These are phyloP conservation scores for Zeugodacus cucurbitae DNA, from an alignment of 1,140 invertebrate species.

Conservation along the genomic window DNA sequence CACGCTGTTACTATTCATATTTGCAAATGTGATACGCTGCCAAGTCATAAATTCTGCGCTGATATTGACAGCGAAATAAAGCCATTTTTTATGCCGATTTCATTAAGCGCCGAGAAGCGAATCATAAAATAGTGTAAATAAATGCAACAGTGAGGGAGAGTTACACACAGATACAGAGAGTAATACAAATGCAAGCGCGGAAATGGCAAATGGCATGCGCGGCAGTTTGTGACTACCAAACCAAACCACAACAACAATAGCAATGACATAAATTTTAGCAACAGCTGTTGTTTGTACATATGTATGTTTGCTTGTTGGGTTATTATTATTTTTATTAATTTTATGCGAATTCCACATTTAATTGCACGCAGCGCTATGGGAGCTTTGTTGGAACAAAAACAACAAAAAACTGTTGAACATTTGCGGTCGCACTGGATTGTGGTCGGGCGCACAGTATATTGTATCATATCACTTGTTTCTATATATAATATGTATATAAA, in stretches of 20 bases:
- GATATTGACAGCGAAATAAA: not conserved
- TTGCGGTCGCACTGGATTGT: not conserved
- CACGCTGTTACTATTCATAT: not conserved
- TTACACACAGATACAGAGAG: not conserved
- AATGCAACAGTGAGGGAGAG: not conserved
- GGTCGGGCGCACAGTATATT: not conserved
- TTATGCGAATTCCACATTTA: constrained; percentile 18
- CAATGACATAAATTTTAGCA: not conserved
- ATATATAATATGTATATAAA: not conserved
- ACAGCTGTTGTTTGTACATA: not conserved
- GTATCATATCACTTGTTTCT: too few species aligned
- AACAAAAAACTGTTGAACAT: not conserved
- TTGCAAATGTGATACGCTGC: not conserved
- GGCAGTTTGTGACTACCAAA: not conserved
- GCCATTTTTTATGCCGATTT: not conserved
- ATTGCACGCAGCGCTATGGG: not conserved
- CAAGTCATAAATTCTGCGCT: not conserved
- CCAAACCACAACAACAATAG: not conserved
- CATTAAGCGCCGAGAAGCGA: not conserved
- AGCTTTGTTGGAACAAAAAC: not conserved
- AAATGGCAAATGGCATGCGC: not conserved
- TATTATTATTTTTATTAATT: not conserved
- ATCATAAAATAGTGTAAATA: not conserved
- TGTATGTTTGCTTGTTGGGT: too few species aligned
- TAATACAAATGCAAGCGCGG: not conserved